Evolutionary conservation across 2,888 invertebrate genomes (phyloP), one percentile per base, ranked within the genome.

Genomic region (Drosophila gaucha): DNA sequence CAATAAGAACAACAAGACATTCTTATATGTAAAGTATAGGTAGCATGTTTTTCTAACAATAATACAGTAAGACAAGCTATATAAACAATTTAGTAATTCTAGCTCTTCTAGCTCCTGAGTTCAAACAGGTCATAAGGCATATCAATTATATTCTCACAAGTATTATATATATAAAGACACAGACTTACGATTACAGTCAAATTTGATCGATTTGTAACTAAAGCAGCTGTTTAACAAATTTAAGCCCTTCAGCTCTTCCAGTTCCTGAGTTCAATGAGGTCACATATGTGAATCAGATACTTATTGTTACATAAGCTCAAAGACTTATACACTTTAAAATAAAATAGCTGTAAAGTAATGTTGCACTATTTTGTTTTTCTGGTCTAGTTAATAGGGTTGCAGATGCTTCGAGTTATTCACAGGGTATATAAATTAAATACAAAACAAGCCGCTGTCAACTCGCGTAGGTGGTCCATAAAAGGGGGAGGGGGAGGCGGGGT

Each of bases 391-490:
- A 28, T 28, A 26, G 16, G 3, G 1, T 12, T 16, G 10, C 3
- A 18, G 3, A 2, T 31, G 8, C 8, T n/a, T n/a, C 39, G 8
- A 22, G 9, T 14, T 14, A 9, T 14, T 1, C 47, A 47, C 51
- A 65, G 67, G 30, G 47, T 39, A 63, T 54, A 22, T n/a, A 24
- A 16, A 44, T 38, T 20, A 22, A 12, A 10, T 14, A 18, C 5
- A 31, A 14, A 16, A 47, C 12, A 20, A 30, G 8, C 35, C 35
- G 22, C 68, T 47, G 39, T 70, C 54, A 62, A 24, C 36, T 63
- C 36, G 64, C 55, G 72, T 70, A 57, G 72, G 78, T 72, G 69
- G 49, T 38, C 66, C 9, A 4, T 0, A 1, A 22, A 22, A 9
- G 14, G 4, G 9, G 20, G 20, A 1, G 22, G 22, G 51, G 51